phyloP scores from a whole-genome alignment of 2,888 invertebrate species.

The Anthrax anthrax region DNA sequence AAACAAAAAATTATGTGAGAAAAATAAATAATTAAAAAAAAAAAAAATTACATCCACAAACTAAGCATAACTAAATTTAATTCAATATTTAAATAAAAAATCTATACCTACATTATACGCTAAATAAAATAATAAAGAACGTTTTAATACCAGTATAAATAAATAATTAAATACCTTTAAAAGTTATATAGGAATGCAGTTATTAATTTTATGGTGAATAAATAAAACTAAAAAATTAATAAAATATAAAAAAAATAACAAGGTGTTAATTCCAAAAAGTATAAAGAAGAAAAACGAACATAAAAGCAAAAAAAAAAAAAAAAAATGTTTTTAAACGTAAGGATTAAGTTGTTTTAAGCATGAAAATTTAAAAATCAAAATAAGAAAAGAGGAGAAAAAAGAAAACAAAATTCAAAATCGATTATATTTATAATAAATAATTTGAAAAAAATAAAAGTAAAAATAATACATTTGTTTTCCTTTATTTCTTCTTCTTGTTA shows the following conservation, averaged over 20 bases:
- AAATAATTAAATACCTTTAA: not conserved
- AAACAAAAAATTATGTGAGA: not conserved
- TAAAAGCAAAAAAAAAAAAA: not conserved
- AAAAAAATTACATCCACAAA: not conserved
- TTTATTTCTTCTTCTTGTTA: too few relatives aligned
- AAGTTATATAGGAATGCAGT: not conserved
- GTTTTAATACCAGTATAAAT: not conserved
- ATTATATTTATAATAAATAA: too few relatives aligned
- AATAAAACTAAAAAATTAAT: not conserved
- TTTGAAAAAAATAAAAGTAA: too few relatives aligned
- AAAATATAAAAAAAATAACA: not conserved
- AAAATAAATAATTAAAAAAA: not conserved
- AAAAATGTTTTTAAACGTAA: not conserved
- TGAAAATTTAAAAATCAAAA: not conserved
- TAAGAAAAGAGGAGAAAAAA: not conserved
- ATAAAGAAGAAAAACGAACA: not conserved
- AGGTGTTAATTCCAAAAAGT: not conserved
- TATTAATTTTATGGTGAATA: not conserved
- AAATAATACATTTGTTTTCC: too few relatives aligned
- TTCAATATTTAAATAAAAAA: not conserved
- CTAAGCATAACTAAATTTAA: too few relatives aligned
- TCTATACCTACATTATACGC: not conserved
- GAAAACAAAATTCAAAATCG: too few relatives aligned
- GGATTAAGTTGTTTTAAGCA: not conserved
- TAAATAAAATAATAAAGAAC: not conserved